Base-by-base conservation (phyloP, 2,113 vertebrate species). In the Melierax canorus region DNA sequence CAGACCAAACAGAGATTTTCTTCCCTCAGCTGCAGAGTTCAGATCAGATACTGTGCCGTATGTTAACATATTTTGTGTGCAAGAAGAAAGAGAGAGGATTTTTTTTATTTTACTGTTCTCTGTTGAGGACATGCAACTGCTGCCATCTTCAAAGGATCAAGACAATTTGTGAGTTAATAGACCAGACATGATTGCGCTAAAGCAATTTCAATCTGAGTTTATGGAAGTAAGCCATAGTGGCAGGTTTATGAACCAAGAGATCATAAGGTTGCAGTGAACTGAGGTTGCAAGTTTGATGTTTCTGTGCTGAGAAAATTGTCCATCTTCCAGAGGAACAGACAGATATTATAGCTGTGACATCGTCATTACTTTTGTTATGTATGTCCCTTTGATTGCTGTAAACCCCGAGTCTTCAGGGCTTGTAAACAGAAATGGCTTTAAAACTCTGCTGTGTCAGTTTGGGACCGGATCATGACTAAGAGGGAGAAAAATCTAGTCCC, bases 131-230 rank as follows among this genome's bases (percentile, higher is more conserved):
- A 68, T 51, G 29, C 30, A 95, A 62, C 43, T 78, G 62, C 38
- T 88, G 62, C 41, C 41, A n/a, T 96, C 84, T 96, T 95, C 90
- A 92, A 92, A 92, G 22, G 53, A 90, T 90, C 77, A 72, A 93
- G 94, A 94, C 46, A 91, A 87, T 96, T 91, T 96, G 55, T 94
- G 89, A 96, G 69, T 96, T 97, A 97, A 97, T 92, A 97, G 90
- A 68, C 80, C 86, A 85, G 79, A 76, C 34, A 92, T 85, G 75
- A 96, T 94, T 88, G 75, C 58, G 62, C 84, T 94, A 81, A 95
- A 96, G 69, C 82, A 94, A 97, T 96, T 97, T 96, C 77, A 94
- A 51, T 86, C 90, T 90, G 73, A 95, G 90, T 86, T 95, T 94
- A 91, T 79, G 75, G n/a, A 84, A 93, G 59, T 88, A 97, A 96